Evolutionary conservation across 2,888 invertebrate species (phyloP).

Genomic region (Mayetiola destructor): DNA sequence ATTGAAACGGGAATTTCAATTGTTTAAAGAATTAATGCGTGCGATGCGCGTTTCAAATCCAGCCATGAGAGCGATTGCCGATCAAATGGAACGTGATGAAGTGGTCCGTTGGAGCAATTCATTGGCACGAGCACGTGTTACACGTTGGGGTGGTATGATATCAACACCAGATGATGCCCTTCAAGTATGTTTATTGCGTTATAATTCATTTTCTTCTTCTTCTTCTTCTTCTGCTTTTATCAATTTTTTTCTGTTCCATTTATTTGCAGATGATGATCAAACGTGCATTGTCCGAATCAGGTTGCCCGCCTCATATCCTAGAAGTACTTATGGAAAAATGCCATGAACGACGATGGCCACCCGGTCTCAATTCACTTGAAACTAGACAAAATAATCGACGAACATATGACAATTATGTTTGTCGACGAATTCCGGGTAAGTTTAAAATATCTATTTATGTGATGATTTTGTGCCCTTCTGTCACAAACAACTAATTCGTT

Average conservation of each 20-base stretch:
- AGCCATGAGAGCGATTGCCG: conserved; percentile 78
- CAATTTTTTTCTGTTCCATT: neutral
- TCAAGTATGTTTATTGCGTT: conserved; percentile 45
- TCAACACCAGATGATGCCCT: conserved; percentile 91
- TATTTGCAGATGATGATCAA: conserved; percentile 73
- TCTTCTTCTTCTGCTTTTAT: conserved; percentile 5
- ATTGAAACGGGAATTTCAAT: conserved; percentile 73
- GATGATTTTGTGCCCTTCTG: neutral
- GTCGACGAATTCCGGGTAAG: conserved; percentile 76
- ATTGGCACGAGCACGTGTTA: conserved; percentile 71
- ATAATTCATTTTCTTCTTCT: conserved; percentile 5
- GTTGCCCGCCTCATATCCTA: conserved; percentile 84
- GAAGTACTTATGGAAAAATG: conserved; percentile 95
- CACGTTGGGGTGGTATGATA: conserved; percentile 97
- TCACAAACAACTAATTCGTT: neutral
- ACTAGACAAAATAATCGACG: conserved; percentile 86
- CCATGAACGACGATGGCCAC: conserved; percentile 90
- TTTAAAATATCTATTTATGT: neutral
- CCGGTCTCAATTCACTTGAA: conserved; percentile 80
- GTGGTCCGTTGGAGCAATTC: conserved; percentile 79
- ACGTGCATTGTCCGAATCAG: conserved; percentile 80
- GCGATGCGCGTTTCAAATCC: conserved; percentile 87
- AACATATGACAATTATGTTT: conserved; percentile 83
- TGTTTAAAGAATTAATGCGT: conserved; percentile 85
- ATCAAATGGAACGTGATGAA: conserved; percentile 90